Evolutionary conservation across 2,113 vertebrate genomes (phyloP), one percentile per base, ranked within the genome.

Genomic region (Butorides virescens): DNA sequence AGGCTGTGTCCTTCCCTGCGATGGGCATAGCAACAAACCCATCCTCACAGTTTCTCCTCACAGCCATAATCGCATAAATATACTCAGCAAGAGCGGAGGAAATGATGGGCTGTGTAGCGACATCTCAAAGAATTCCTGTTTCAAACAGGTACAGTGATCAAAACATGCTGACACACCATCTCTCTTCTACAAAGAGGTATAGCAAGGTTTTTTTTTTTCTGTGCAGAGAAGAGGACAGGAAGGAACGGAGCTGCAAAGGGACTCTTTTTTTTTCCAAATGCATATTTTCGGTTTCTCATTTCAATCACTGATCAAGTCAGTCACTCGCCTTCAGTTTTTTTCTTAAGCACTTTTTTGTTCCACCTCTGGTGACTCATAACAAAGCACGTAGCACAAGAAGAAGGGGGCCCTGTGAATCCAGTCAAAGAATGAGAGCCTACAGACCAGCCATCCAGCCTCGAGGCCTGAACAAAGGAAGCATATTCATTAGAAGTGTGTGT

Each of bases 111-210:
- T 90, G 46, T 39, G 53, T 82, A 87, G 49, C 62, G 82, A 53
- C 67, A 68, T 50, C 62, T 94, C 81, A 88, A 91, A 94, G 77
- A 83, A 65, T 23, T 93, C 49, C 21, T 0, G 0, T 72, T 86
- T 93, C 84, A 93, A 87, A 89, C 32, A 84, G 87, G 44, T 36
- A 68, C 32, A 59, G n/a, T 55, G 89, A 93, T 93, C 92, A 95
- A 91, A 95, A 88, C 46, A 84, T 63, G 37, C 63, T 58, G 42
- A 79, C 66, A 56, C 63, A 92, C 78, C 1, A 0, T 36, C 66
- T 93, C 53, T 56, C 39, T 74, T 68, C 23, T 76, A 70, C 46
- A 52, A 73, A 83, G 46, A 84, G 10, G 9, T 62, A 15, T 61
- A 88, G 73, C 74, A 44, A 80, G 22, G 13, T 2, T 1, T 15